A percentile compares a stretch with the other conserved stretches of the same genome.
Conservation (phyloP, 2,888 invertebrate species). For the Chloromyia formosa region DNA sequence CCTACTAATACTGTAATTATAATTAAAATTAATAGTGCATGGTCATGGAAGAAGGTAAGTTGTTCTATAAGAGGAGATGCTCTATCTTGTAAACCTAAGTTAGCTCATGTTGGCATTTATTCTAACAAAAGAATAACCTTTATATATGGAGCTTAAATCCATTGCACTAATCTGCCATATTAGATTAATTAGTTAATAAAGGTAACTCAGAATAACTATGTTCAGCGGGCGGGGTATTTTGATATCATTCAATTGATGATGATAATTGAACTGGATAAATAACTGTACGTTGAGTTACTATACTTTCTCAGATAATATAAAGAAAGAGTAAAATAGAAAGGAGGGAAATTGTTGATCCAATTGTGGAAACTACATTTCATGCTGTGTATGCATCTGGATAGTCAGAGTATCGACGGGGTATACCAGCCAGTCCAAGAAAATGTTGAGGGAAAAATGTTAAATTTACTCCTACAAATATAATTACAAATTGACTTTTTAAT, state of each 20-base stretch:
- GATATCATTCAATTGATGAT: constrained; percentile 71
- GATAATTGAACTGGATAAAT: constrained; percentile 66
- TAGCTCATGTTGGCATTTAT: constrained; percentile 69
- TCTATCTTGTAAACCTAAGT: constrained; percentile 69
- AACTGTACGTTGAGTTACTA: constrained; percentile 66
- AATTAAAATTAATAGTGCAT: constrained; percentile 69
- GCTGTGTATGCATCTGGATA: constrained; percentile 73
- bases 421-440: constrained; percentile 75
- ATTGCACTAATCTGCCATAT: constrained; percentile 71
- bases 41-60: constrained; percentile 72
- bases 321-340: constrained; percentile 69
- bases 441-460: constrained; percentile 84
- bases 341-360: constrained; percentile 73
- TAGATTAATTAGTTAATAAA: constrained; percentile 69
- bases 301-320: constrained; percentile 71
- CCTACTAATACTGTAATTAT: constrained; percentile 71
- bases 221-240: constrained; percentile 69
- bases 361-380: constrained; percentile 75
- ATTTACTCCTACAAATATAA: constrained; percentile 80
- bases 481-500: constrained; percentile 75
- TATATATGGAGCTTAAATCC: constrained; percentile 75
- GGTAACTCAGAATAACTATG: constrained; percentile 70
- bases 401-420: constrained; percentile 80
- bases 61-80: constrained; percentile 73
- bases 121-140: constrained; percentile 71